phyloP scores from a whole-genome alignment of 2,113 vertebrate genomes.

The Cheilinus undulatus region DNA sequence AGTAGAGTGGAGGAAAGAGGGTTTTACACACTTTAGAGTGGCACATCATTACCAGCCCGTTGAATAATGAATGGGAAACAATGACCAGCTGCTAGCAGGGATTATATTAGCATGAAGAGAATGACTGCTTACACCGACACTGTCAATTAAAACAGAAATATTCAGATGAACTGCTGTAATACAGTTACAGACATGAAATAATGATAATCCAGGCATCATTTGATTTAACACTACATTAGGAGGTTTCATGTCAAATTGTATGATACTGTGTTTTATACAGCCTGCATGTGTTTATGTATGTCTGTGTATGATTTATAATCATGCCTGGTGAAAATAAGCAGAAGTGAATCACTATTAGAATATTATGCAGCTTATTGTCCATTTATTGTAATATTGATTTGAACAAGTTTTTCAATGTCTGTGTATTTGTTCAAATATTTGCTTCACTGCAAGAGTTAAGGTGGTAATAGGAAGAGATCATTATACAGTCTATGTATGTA shows the following conservation, averaged over 20 bases:
- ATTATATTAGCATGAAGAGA: slow-evolving; percentile 74
- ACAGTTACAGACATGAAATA: not conserved
- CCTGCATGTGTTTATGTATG: not conserved
- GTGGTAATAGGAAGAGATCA: no score
- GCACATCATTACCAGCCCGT: slow-evolving; percentile 53
- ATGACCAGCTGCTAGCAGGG: slow-evolving; percentile 67
- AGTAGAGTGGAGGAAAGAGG: no score
- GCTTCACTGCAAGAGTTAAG: no score
- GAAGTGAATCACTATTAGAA: no score
- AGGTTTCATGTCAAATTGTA: not conserved
- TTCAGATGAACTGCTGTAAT: slow-evolving; percentile 21
- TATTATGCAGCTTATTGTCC: no score
- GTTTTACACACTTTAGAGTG: no score
- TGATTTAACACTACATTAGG: not conserved
- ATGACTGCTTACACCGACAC: slow-evolving; percentile 55
- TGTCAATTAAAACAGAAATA: slow-evolving; percentile 36
- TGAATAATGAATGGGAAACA: slow-evolving; percentile 67
- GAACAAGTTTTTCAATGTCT: no score
- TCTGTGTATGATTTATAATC: no score
- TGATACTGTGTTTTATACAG: no score
- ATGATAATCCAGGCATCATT: not conserved
- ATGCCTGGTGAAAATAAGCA: no score
- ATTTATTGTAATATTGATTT: no score
- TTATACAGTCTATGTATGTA: not conserved
- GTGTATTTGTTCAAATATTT: no score